Conservation (phyloP, 1,140 invertebrate species). For the Papilio helenus region DNA sequence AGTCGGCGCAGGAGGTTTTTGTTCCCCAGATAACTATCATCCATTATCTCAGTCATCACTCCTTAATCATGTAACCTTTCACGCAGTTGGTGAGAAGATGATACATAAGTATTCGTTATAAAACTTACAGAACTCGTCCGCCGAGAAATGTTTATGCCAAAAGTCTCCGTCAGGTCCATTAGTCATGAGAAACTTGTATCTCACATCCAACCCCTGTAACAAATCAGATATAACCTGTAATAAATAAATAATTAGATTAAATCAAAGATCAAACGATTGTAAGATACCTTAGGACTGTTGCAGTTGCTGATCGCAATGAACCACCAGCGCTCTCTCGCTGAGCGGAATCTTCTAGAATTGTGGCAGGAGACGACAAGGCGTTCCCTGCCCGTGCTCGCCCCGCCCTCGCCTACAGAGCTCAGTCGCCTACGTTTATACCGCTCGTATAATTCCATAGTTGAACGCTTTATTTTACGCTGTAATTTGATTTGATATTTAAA, state of each 20-base stretch:
- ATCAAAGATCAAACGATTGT: neutral
- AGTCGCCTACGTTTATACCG: slow-evolving; percentile 61
- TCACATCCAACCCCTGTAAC: slow-evolving; percentile 86
- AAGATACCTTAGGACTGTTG: slow-evolving; percentile 84
- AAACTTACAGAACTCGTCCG: slow-evolving; percentile 95
- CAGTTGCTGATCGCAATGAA: slow-evolving; percentile 90
- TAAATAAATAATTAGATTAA: neutral
- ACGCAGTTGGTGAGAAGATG: too few species aligned
- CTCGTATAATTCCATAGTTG: slow-evolving; percentile 61
- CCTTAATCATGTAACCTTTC: too few species aligned
- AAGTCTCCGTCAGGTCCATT: slow-evolving; percentile 90
- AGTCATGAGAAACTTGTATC: slow-evolving; percentile 90
- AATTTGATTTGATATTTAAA: slow-evolving; percentile 37
- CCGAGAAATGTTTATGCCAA: slow-evolving; percentile 94
- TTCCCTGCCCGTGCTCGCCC: slow-evolving; percentile 51
- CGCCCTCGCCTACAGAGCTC: slow-evolving; percentile 56
- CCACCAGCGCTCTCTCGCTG: slow-evolving; percentile 90
- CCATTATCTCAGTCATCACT: too few species aligned
- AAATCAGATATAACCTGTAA: slow-evolving; percentile 12
- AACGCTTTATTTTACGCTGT: slow-evolving; percentile 74
- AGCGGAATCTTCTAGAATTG: slow-evolving; percentile 85
- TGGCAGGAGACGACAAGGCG: slow-evolving; percentile 81
- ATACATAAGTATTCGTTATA: neutral
- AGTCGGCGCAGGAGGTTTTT: too few species aligned
- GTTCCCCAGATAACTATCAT: too few species aligned